Base-by-base conservation (phyloP, 2,888 invertebrate species). In the Busseola fusca region DNA sequence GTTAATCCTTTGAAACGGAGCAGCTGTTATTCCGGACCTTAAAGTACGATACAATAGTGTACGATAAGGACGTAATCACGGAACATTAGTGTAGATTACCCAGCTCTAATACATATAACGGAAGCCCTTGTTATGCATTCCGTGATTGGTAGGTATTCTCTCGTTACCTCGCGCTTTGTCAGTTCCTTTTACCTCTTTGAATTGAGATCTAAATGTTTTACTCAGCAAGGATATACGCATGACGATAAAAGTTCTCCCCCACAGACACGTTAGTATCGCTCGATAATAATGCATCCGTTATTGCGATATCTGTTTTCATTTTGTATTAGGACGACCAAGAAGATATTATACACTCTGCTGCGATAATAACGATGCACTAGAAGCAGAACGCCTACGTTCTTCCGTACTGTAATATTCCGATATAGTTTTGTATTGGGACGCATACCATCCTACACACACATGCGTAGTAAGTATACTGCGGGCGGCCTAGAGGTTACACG, bases 51-150 rank as follows among this genome's bases (percentile, higher is more conserved):
- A 34, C 34, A 34, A 34, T 72, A 74, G 48, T 68, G 56, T 37
- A 71, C 69, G 74, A 74, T 75, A 64, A 66, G 54, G 64, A 69
- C 57, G 70, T 58, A 86, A 73, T 78, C 75, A 57, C 72, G 70
- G 71, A 76, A 76, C 74, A 80, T 87, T 76, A 70, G 65, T 66
- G 62, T 64, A 68, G 64, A 74, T 85, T 76, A 81, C 69, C 50
- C 10, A 2, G 34, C 56, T 64, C 60, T 81, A 77, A 72, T 80
- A n/a, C n/a, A n/a, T n/a, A 76, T 69, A 84, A 83, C 74, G 67
- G 78, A 80, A 84, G 74, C 72, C 74, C 86, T 87, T 85, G 85
- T 88, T 89, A 87, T 86, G 85, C 87, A 89, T 87, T 85, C 83
- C 75, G 82, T 86, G 87, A 88, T 87, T 89, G 85, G 81, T 80